phyloP scores from a whole-genome alignment of 1,140 invertebrate genomes.

The Gyrodactylus bullatarudis region DNA sequence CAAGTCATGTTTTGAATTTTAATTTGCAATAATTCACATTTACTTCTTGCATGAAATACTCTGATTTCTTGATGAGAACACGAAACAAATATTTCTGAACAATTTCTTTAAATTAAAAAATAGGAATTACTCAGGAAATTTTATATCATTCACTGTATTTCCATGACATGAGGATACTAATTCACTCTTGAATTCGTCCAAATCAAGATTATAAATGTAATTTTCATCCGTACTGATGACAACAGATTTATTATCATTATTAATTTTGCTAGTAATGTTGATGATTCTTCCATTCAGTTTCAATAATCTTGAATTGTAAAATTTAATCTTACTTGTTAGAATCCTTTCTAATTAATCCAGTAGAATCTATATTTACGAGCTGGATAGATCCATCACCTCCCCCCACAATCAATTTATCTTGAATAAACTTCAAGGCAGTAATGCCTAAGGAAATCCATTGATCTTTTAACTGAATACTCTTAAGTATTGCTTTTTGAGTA shows the following conservation, averaged over 20 bases:
- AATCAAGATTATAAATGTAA: background rate
- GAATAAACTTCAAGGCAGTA: slow-evolving; percentile 28
- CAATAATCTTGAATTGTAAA: background rate
- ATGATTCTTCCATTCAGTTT: background rate
- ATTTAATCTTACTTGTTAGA: background rate
- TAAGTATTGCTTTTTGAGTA: slow-evolving; percentile 13
- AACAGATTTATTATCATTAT: background rate
- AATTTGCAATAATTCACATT: slow-evolving; percentile 42
- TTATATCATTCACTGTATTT: background rate
- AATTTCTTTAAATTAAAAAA: slow-evolving; percentile 13
- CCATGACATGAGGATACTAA: background rate
- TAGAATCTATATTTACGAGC: no score
- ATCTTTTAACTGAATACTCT: slow-evolving; percentile 15
- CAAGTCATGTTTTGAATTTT: slow-evolving; percentile 49
- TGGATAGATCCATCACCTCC: slow-evolving; percentile 41
- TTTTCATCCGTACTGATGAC: background rate
- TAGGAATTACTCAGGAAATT: background rate
- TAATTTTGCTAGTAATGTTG: background rate
- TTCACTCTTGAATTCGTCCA: background rate
- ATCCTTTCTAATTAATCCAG: no score
- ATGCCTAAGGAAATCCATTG: slow-evolving; percentile 26
- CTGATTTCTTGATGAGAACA: slow-evolving; percentile 43
- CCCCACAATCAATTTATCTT: slow-evolving; percentile 25
- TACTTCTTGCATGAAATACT: slow-evolving; percentile 38
- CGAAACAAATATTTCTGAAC: slow-evolving; percentile 40